Evolutionary conservation across 2,797 vertebrate genomes (phyloP).

Genomic region (Coilia nasus): DNA sequence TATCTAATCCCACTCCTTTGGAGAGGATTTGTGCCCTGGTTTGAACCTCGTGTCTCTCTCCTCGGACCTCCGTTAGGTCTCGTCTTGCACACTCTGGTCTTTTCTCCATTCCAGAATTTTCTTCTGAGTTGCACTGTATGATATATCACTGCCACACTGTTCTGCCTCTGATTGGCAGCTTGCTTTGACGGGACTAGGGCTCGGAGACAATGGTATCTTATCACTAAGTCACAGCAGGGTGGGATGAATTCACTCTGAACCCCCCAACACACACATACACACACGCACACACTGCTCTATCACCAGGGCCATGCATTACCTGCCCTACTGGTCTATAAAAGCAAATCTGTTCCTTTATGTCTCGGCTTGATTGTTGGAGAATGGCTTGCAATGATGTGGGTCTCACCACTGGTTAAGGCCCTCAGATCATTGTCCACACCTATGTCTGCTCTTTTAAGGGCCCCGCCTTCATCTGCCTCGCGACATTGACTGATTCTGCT

Average conservation of each 20-base stretch:
- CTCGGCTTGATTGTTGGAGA: not conserved
- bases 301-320: not conserved
- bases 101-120: not conserved
- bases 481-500: not conserved
- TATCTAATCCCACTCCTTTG: conserved; percentile 1
- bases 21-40: not conserved
- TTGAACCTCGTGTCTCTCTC: not conserved
- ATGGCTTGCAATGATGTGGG: not conserved
- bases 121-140: not conserved
- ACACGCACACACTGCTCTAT: not conserved
- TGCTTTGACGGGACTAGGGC: conserved; percentile 1
- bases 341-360: not conserved
- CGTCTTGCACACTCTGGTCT: not conserved
- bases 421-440: not conserved
- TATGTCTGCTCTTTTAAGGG: not conserved
- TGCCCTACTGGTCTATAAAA: not conserved
- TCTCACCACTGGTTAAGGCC: not conserved
- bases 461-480: not conserved
- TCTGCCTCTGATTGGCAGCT: not conserved
- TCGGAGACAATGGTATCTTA: not conserved
- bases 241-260: not conserved
- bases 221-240: not conserved
- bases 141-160: not conserved
- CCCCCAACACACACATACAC: not conserved
- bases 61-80: not conserved